Base-by-base conservation (phyloP, 2,888 invertebrate species). In the Drosophila fungiperda region DNA sequence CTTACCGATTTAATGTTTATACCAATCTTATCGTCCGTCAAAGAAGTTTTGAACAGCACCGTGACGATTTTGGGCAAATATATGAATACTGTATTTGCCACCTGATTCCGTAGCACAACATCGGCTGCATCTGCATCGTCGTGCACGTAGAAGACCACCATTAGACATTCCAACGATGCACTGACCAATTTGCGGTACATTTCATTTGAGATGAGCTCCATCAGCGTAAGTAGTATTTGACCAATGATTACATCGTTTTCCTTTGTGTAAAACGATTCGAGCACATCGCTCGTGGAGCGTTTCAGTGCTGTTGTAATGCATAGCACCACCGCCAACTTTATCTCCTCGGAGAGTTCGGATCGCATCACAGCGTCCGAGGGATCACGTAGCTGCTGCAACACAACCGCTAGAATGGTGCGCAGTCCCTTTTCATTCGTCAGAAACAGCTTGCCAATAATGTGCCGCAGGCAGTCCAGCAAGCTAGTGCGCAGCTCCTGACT, bases 171-270 rank as follows among this genome's bases (percentile, higher is more conserved):
- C 49, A 95, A 93, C 1, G 95, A 94, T 52, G 93, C 88, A 60
- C 93, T 90, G 96, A 96, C 95, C 17, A 97, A 92, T 52, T 94
- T 92, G 42, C 94, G 93, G 48, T 95, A 94, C 89, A 94, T 95
- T 90, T 97, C 97, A 40, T 93, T 92, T 90, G 95, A 95, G 12
- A 96, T 95, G 23, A 97, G 93, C 80, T 95, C 95, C 1, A 96
- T 93, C 20, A 95, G 94, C 0, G 95, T 94, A 81, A 95, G 95
- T 53, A 97, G 93, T 57, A 95, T 95, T 87, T 96, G 95, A 4
- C 95, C 95, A 53, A 97, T 87, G 80, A 95, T 93, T 0, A 95
- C 93, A 3, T 94, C 94, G 72, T 95, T 94, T 60, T 94, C 93
- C 69, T 95, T 93, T 29, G 93, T 92, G 80, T 95, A 96, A 64